Base-by-base conservation (phyloP, 2,888 invertebrate genomes). In the Heteromyza rotundicornis region DNA sequence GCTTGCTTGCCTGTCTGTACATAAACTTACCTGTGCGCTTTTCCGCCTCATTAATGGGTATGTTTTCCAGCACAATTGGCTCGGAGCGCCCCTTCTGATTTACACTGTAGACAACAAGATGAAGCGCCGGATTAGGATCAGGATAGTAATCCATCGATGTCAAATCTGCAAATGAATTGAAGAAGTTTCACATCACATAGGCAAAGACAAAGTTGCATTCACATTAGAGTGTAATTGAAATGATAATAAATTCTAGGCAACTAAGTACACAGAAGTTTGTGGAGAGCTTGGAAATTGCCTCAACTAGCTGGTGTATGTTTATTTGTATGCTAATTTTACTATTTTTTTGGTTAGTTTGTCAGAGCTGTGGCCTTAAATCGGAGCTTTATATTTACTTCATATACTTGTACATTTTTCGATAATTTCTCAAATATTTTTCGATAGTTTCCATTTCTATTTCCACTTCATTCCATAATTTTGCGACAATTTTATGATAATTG, bases 61-160 rank as follows among this genome's bases (percentile, higher is more conserved):
- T 92, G 78, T 94, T 93, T 81, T 95, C 94, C 64, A 95, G 85
- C 8, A 93, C 86, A 64, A 91, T 89, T 72, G 90, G 89, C 73
- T 93, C 94, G 64, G 94, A 92, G 67, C 90, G 89, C 57, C 95
- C 95, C 82, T 95, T 95, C 64, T 91, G 89, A 84, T 95, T 95
- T 71, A 88, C 89, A 62, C 94, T 91, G 82, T 92, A 95, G 70
- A 92, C 90, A 67, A 92, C 88, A 69, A 95, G 86, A 78, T 91
- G 89, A 73, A 92, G 86, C 27, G 90, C 89, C 51, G 89, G 87
- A 65, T 86, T 85, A 20, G 81, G 76, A 71, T 83, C 83, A 14
- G 82, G 78, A 69, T 77, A 81, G 66, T 78, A 80, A 68, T 81
- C 82, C 76, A 82, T 80, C 64, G 84, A 82, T 65, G 80, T 76